Evolutionary conservation across 1,140 invertebrate species (phyloP).

Genomic region (Drosophila dunni): DNA sequence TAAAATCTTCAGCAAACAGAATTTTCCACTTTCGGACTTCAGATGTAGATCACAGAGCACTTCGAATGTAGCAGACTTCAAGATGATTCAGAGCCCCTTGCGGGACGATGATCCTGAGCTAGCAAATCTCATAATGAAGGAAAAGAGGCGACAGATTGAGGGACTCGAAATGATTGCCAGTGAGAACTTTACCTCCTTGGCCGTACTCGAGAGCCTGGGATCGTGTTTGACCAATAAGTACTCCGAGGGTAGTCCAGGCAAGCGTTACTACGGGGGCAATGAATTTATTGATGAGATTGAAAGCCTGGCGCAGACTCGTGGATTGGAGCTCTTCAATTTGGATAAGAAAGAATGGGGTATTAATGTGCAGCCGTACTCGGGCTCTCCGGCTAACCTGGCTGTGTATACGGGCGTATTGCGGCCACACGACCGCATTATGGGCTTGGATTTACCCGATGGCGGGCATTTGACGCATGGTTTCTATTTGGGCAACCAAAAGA

Average conservation of each 20-base stretch:
- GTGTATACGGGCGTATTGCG: slow-evolving; percentile 94
- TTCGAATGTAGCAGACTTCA: slow-evolving; percentile 68
- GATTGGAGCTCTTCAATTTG: slow-evolving; percentile 94
- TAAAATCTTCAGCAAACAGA: background rate
- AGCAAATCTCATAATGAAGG: slow-evolving; percentile 92
- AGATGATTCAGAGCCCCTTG: slow-evolving; percentile 87
- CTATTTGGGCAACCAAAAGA: slow-evolving; percentile 95
- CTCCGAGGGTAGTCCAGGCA: slow-evolving; percentile 96
- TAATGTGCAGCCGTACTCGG: slow-evolving; percentile 99
- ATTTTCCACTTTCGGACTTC: background rate
- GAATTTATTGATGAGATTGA: slow-evolving; percentile 98
- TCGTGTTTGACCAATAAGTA: slow-evolving; percentile 99
- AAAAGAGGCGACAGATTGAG: slow-evolving; percentile 93
- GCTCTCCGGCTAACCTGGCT: slow-evolving; percentile 99
- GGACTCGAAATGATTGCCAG: slow-evolving; percentile 98
- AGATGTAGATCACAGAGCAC: background rate
- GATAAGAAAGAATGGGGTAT: slow-evolving; percentile 96
- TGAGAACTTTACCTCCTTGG: slow-evolving; percentile 97
- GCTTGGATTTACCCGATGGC: slow-evolving; percentile 97
- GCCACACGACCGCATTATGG: slow-evolving; percentile 98
- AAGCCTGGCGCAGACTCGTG: slow-evolving; percentile 93
- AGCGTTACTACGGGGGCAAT: slow-evolving; percentile 98
- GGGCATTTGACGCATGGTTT: slow-evolving; percentile 98
- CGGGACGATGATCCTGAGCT: slow-evolving; percentile 94
- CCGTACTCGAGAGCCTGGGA: slow-evolving; percentile 95